Base-by-base conservation (phyloP, 2,797 vertebrate species). In the Heterohyrax brucei region DNA sequence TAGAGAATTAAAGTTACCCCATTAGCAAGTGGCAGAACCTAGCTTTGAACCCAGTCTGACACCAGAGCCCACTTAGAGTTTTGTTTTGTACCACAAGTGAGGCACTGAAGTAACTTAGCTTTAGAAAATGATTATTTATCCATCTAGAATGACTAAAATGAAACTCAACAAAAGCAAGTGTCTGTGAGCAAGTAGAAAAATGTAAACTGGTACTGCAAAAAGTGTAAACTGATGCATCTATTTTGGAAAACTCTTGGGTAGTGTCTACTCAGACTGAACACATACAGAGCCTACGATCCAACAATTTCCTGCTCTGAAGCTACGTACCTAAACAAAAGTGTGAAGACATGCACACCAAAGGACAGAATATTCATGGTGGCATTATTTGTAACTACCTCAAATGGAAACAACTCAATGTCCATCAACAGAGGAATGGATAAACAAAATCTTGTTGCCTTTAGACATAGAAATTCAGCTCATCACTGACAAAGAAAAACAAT, bases 91-190 rank as follows among this genome's bases (percentile, higher is more conserved):
- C 72, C 44, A 59, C 56, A 92, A 81, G 4, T 56, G n/a, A n/a
- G 7, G 33, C 7, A 82, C 0, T 78, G 53, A 91, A 86, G n/a
- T 18, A 87, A 77, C 21, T 66, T 83, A 73, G 39, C 39, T 44
- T 84, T 81, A 46, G 33, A 77, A 78, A 93, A 56, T 24, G 91
- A 79, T 39, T 61, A 33, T 30, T 76, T 72, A 21, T 1, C 26
- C 3, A 89, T 30, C 28, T 21, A 89, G 79, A 89, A 44, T 46
- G 93, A 81, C 33, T 91, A 93, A 62, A 93, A 53, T 70, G 50
- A 83, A 87, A 93, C 70, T 13, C 26, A 78, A 61, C n/a, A 84
- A 22, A 84, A 75, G 59, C 82, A 87, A 61, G n/a, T 68, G 16
- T 22, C 78, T 8, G 10, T 56, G 26, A 92, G 9, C 33, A n/a